Percentiles rank a stretch among this genome's conserved stretches.
These are phyloP conservation scores for Chondrilla cf. caribensis DNA, from an alignment of 37 sponge, comb jelly and placozoan genomes.

Conservation along the genomic window DNA sequence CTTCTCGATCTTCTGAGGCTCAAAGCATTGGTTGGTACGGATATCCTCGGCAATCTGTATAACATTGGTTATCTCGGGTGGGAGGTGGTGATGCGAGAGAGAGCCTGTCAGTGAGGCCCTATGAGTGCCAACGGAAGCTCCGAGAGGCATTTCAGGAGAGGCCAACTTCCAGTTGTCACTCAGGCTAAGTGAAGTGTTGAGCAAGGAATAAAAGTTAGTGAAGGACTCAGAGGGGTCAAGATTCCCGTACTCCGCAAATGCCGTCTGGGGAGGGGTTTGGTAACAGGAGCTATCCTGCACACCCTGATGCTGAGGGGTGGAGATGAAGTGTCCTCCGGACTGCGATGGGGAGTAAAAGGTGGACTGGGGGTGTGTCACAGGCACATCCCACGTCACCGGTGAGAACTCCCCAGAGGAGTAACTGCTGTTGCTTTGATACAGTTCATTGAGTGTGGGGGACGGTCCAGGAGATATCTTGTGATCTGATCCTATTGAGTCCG, in stretches of 20 bases:
- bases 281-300: neutral
- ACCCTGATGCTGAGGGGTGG: neutral
- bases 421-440: constrained; percentile 30
- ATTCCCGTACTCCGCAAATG: neutral
- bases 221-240: constrained; percentile 3
- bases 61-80: neutral
- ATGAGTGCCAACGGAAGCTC: neutral
- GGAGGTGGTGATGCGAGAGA: neutral
- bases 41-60: constrained; percentile 17
- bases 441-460: constrained; percentile 59
- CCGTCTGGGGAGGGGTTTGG: neutral
- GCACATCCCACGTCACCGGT: neutral
- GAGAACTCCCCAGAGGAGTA: neutral
- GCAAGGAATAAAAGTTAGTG: neutral
- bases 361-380: neutral
- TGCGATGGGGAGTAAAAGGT: neutral
- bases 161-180: constrained; percentile 8
- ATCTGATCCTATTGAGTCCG: constrained; percentile 4
- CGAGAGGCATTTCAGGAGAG: neutral
- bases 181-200: neutral
- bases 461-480: constrained; percentile 11
- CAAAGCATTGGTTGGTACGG: neutral
- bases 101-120: neutral
- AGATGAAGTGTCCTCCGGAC: neutral
- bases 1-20: neutral